Conservation (phyloP, 2,113 vertebrate species). For the Bambusicola thoracicus region DNA sequence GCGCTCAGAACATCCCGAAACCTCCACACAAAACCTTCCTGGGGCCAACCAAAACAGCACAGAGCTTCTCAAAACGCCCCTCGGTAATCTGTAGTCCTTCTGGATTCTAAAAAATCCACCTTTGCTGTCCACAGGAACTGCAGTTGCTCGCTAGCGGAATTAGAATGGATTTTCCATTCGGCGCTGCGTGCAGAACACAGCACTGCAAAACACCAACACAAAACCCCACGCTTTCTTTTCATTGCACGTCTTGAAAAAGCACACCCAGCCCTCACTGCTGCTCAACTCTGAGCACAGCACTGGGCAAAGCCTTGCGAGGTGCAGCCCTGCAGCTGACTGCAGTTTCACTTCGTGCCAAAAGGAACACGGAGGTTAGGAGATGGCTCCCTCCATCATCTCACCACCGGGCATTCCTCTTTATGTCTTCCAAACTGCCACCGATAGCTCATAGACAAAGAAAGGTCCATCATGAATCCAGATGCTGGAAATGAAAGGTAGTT, state of each 20-base stretch:
- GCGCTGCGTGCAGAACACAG: background rate
- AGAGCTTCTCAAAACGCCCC: background rate
- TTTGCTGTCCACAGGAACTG: background rate
- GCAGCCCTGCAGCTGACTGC: conserved; percentile 25
- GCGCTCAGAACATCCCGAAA: background rate
- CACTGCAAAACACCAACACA: background rate
- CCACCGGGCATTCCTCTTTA: conserved; percentile 66
- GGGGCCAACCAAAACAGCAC: background rate
- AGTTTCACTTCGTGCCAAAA: conserved; percentile 64
- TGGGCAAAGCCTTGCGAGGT: conserved; percentile 43
- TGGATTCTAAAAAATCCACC: background rate
- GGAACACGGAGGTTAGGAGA: conserved; percentile 57
- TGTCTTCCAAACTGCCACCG: conserved; percentile 46
- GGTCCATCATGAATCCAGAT: conserved; percentile 56
- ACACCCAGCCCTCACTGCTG: background rate
- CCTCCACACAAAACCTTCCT: background rate
- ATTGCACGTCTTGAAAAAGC: background rate
- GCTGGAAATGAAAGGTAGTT: conserved; percentile 22
- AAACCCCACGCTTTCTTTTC: background rate
- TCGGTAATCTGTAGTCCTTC: background rate
- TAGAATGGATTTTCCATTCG: background rate
- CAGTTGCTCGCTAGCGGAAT: background rate
- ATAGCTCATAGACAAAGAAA: conserved; percentile 55
- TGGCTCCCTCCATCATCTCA: conserved; percentile 15
- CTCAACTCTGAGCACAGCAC: conserved; percentile 11